These are phyloP conservation scores for Andrena flavipes DNA, from an alignment of 2,888 invertebrate genomes.

Conservation along the genomic window DNA sequence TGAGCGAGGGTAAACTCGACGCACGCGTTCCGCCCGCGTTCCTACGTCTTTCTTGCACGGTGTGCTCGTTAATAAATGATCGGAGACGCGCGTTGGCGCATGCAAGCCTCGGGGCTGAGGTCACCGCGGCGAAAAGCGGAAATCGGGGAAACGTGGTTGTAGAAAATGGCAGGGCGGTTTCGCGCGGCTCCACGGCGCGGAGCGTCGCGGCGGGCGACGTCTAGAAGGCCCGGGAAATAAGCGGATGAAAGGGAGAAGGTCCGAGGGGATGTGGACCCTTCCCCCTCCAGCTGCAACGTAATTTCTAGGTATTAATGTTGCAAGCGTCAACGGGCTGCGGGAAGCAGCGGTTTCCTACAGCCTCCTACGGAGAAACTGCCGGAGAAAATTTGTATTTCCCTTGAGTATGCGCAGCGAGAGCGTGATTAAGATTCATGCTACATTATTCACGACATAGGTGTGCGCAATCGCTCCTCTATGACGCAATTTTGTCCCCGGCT, in stretches of 20 bases:
- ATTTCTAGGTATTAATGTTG: constrained; percentile 71
- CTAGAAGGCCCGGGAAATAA: constrained; percentile 6
- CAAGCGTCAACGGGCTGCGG: constrained; percentile 54
- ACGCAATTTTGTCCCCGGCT: constrained; percentile 17
- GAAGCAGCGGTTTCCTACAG: constrained; percentile 26
- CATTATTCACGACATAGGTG: constrained; percentile 29
- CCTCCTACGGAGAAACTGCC: constrained; percentile 29
- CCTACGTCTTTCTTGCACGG: not conserved
- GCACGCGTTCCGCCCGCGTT: not conserved
- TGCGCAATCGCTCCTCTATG: constrained; percentile 8
- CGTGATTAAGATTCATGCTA: constrained; percentile 45
- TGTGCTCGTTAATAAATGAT: constrained; percentile 69
- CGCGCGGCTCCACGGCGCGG: not conserved
- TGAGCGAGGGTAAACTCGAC: not conserved
- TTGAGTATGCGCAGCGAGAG: constrained; percentile 29
- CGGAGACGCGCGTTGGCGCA: constrained; percentile 38
- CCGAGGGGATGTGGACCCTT: constrained; percentile 14
- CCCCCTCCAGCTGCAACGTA: constrained; percentile 49
- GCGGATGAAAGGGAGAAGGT: constrained; percentile 32
- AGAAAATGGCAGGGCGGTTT: not conserved
- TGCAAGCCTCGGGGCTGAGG: constrained; percentile 55
- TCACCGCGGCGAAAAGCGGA: constrained; percentile 45
- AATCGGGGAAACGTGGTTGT: constrained; percentile 45
- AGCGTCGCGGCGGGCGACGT: not conserved
- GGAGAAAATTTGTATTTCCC: constrained; percentile 52